These are phyloP conservation scores for Drosophila stalkeri DNA, from an alignment of 2,888 invertebrate species.

Conservation along the genomic window DNA sequence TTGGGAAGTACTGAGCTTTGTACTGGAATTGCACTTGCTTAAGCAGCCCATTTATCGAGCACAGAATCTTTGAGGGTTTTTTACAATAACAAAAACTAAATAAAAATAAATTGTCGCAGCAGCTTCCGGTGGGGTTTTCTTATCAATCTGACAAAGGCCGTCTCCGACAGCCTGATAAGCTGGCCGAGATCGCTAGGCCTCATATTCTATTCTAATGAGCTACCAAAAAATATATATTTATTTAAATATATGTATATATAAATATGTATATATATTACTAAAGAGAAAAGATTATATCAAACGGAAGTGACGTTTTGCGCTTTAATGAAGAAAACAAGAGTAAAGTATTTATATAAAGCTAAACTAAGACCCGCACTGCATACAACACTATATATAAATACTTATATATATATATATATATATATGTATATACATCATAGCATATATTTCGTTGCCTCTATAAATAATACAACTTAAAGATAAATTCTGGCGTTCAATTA, in stretches of 20 bases:
- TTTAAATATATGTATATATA: background rate
- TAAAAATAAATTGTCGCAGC: slow-evolving; percentile 14
- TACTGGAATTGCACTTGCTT: background rate
- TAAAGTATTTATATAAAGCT: background rate
- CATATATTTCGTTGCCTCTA: slow-evolving; percentile 16
- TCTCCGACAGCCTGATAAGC: slow-evolving; percentile 35
- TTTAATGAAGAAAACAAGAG: slow-evolving; percentile 1
- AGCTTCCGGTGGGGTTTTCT: slow-evolving; percentile 37
- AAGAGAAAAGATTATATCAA: slow-evolving; percentile 38
- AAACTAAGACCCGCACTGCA: slow-evolving; percentile 29
- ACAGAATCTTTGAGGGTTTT: background rate
- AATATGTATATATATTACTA: slow-evolving; percentile 12
- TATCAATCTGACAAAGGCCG: slow-evolving; percentile 31
- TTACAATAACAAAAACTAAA: background rate
- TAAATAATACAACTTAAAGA: slow-evolving; percentile 46
- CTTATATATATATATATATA: background rate
- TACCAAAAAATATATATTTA: slow-evolving; percentile 4
- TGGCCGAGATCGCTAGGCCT: slow-evolving; percentile 21
- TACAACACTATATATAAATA: background rate
- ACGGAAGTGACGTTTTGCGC: slow-evolving; percentile 38
- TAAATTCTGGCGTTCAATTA: slow-evolving; percentile 44
- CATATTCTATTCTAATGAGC: slow-evolving; percentile 17
- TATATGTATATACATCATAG: background rate
- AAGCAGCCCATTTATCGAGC: slow-evolving; percentile 6
- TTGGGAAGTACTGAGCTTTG: background rate